Evolutionary conservation across 2,113 vertebrate species (phyloP), one percentile per base, ranked within the genome.

Genomic region (Delphinus delphis): DNA sequence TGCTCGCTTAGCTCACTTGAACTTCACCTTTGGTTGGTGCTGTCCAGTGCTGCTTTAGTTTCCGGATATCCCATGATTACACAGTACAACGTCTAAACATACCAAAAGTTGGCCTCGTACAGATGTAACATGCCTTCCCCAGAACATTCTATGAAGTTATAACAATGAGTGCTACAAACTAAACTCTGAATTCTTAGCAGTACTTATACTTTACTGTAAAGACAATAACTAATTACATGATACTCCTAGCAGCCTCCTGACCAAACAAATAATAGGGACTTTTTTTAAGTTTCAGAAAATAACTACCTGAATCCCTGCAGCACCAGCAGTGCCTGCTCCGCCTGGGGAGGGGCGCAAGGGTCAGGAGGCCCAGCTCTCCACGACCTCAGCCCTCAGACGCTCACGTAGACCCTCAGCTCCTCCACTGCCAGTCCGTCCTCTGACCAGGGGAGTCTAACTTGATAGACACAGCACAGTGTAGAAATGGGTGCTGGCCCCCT

Each of bases 241-340:
- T 2, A 11, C 67, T 92, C 68, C 90, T 50, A 93, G 97, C 97
- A 97, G 98, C 95, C 96, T 97, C 97, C 97, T 93, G 90, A 95
- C 36, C 97, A 91, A 90, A 73, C 8, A n/a, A 17, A 17, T 53
- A 10, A 0, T 10, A 82, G 90, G 91, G 93, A 2, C 53, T 26
- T 28, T 23, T 26, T 68, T 13, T 41, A 36, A 92, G 83, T 23
- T 50, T 47, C 71, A 41, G 62, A 70, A 65, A 62, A 71, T 1
- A 38, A 53, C 33, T 8, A 2, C 70, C 73, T 67, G 58, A 96
- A 65, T 67, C 80, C 80, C 38, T 41, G 25, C 36, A 62, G 79
- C 26, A 28, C 1, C 3, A 23, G 60, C 4, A 26, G 1, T 3
- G 9, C 21, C 60, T 25, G 58, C 60, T 62, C 60, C 3, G 23